phyloP scores from a whole-genome alignment of 2,888 invertebrate species.

The Mesopsocus fuscifrons region DNA sequence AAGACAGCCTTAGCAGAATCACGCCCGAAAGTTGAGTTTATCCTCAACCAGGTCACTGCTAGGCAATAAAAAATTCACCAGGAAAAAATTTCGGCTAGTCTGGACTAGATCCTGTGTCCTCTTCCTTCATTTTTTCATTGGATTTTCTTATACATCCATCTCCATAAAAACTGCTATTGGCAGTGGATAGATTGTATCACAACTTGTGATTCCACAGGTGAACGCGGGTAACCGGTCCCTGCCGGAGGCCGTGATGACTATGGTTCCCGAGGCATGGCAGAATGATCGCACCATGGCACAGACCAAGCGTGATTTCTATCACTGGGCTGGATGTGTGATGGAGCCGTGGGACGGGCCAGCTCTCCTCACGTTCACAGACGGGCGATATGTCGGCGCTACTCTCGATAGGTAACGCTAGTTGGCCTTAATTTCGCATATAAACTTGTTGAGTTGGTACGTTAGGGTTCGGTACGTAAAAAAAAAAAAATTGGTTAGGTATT shows the following conservation, averaged over 20 bases:
- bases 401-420: constrained; percentile 33
- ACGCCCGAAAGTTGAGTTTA: too few relatives aligned
- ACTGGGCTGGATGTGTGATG: constrained; percentile 96
- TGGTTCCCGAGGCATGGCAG: constrained; percentile 99
- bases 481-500: constrained; percentile 8
- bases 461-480: not conserved
- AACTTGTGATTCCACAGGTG: too few relatives aligned
- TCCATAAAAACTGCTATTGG: too few relatives aligned
- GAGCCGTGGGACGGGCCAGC: constrained; percentile 99
- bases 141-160: too few relatives aligned
- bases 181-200: too few relatives aligned
- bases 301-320: constrained; percentile 88
- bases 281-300: constrained; percentile 82
- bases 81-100: too few relatives aligned
- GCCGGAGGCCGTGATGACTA: constrained; percentile 97
- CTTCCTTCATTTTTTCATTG: too few relatives aligned
- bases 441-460: too few relatives aligned
- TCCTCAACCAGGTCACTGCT: too few relatives aligned
- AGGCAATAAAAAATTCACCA: too few relatives aligned
- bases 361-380: constrained; percentile 91
- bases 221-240: constrained; percentile 80
- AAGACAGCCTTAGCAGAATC: too few relatives aligned
- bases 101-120: too few relatives aligned
- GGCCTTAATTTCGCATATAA: constrained; percentile 3
- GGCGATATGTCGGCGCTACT: constrained; percentile 76